These are phyloP conservation scores for Lymantria dispar DNA, from an alignment of 2,888 invertebrate genomes.

Conservation along the genomic window DNA sequence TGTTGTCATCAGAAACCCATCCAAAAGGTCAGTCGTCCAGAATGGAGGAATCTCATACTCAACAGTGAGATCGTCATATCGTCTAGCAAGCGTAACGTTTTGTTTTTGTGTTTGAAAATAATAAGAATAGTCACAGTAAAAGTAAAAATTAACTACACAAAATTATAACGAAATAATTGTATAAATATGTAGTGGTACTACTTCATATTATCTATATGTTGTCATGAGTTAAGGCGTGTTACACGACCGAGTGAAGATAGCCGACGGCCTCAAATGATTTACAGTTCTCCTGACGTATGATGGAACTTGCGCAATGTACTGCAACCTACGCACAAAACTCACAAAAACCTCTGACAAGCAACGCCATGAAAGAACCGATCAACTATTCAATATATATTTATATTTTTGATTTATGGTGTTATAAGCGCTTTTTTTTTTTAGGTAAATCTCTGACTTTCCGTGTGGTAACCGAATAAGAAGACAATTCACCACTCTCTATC, in stretches of 20 bases:
- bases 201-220: background rate
- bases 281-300: constrained; percentile 34
- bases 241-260: constrained; percentile 34
- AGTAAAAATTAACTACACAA: too few species aligned
- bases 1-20: too few species aligned
- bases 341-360: constrained; percentile 28
- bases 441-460: too few species aligned
- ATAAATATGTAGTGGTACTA: background rate
- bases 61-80: too few species aligned
- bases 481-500: too few species aligned
- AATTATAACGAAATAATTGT: too few species aligned
- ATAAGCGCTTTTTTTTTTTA: background rate
- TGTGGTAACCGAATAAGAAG: too few species aligned
- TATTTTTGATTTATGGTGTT: constrained; percentile 23
- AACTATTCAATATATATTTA: constrained; percentile 14
- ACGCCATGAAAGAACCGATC: constrained; percentile 21
- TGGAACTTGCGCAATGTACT: constrained; percentile 22
- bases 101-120: too few species aligned
- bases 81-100: too few species aligned
- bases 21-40: too few species aligned
- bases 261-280: constrained; percentile 35
- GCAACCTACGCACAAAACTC: constrained; percentile 14
- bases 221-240: constrained; percentile 21
- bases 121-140: too few species aligned
- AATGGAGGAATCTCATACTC: too few species aligned